Conservation (phyloP, 1,140 invertebrate genomes). For the Mercenaria mercenaria region DNA sequence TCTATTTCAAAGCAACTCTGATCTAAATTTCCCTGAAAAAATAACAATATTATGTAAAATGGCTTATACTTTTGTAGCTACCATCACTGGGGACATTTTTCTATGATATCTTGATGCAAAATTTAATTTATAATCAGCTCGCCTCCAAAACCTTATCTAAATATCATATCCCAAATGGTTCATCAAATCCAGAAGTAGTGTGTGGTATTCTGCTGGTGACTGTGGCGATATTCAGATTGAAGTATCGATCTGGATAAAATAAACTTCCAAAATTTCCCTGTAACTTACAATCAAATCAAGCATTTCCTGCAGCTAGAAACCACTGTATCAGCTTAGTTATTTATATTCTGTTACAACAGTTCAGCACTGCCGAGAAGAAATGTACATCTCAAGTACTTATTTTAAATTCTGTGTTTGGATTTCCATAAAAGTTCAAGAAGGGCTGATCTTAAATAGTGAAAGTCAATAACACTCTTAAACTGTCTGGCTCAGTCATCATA, state of each 20-base stretch:
- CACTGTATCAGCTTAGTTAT: too few species aligned
- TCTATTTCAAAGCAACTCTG: neutral
- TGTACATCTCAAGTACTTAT: too few species aligned
- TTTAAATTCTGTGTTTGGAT: too few species aligned
- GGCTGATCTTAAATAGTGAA: too few species aligned
- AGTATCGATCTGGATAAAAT: neutral
- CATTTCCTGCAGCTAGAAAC: too few species aligned
- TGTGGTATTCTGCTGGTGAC: neutral
- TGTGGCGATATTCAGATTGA: neutral
- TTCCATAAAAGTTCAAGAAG: too few species aligned
- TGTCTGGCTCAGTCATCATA: too few species aligned
- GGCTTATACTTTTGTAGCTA: neutral
- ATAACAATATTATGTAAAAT: neutral
- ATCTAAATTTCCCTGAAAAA: neutral
- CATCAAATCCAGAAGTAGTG: neutral
- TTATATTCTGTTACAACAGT: too few species aligned
- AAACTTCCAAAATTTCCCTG: neutral
- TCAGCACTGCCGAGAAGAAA: too few species aligned
- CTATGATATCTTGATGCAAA: neutral
- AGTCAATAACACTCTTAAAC: too few species aligned
- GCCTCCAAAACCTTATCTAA: neutral
- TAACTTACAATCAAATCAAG: neutral
- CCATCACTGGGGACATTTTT: neutral
- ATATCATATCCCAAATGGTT: neutral
- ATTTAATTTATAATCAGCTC: slow-evolving; percentile 11